Evolutionary conservation across 2,797 vertebrate genomes (phyloP), one percentile per base, ranked within the genome.

Genomic region (Rallus crepitans): DNA sequence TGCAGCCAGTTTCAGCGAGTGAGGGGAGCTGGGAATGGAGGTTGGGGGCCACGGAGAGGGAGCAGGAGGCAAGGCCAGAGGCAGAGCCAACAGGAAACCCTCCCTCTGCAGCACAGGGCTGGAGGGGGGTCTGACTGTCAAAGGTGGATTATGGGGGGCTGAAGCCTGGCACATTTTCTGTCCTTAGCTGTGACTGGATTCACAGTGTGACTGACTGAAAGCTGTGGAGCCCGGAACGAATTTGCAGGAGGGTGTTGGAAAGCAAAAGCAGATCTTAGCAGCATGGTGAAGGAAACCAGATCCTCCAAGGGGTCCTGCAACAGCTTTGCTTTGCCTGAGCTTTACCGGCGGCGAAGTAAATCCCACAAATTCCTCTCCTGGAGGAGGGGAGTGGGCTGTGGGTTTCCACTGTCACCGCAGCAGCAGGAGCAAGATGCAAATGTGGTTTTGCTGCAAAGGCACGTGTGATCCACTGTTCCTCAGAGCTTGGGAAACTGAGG

Each of bases 191-290:
- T 1, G 31, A 70, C 85, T 6, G 59, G 70, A 66, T 88, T 91
- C 39, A 19, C 73, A 91, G 9, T 0, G 5, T 64, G 78, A 68
- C 69, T 0, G 0, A 91, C 47, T 0, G 3, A 93, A 91, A 81
- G 57, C 47, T 15, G 63, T 1, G 18, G 61, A 96, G 76, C 61
- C 87, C 59, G 1, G 76, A 93, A 94, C 3, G 2, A 91, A 73
- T 90, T 90, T 94, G 42, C 69, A 91, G 61, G 47, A 71, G 56
- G 35, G 45, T 89, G 85, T 52, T 85, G 81, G 70, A 83, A 96
- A 91, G 77, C 70, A 89, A 79, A 86, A 91, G 61, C 70, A 89
- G 71, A 75, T 79, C 95, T 95, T 93, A 87, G 73, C 78, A 82
- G 28, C 1, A 4, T 33, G 55, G 63, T 75, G 86, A 88, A 82